Conservation (phyloP, 2,113 vertebrate species). For the Mormyrus iriodes region DNA sequence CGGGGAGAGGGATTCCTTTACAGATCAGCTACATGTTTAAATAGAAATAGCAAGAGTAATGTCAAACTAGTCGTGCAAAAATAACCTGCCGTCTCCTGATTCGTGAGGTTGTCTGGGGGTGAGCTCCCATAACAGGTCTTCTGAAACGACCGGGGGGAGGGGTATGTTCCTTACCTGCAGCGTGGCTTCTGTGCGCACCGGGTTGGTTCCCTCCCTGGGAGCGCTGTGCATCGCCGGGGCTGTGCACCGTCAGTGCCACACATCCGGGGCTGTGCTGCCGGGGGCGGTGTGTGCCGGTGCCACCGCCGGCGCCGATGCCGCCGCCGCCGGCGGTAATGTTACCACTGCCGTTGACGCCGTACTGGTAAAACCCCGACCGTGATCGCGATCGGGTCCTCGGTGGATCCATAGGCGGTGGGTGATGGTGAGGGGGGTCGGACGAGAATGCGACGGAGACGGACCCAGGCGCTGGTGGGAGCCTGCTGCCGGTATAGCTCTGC, state of each 20-base stretch:
- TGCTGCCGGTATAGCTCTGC: constrained; percentile 50
- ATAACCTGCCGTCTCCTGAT: not conserved
- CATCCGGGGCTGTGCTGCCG: constrained; percentile 52
- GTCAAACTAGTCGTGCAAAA: not conserved
- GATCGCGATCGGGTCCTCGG: constrained; percentile 70
- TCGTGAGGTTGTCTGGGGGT: not conserved
- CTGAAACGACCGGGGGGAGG: not conserved
- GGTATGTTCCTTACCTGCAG: constrained; percentile 50
- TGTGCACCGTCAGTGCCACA: constrained; percentile 50
- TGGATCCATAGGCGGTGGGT: constrained; percentile 62
- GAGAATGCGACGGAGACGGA: constrained; percentile 55
- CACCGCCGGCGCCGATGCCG: constrained; percentile 42
- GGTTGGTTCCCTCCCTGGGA: constrained; percentile 52
- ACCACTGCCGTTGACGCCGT: constrained; percentile 49
- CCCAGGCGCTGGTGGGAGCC: constrained; percentile 51
- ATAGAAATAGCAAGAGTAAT: not conserved
- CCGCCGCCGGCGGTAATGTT: constrained; percentile 44
- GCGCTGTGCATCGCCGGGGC: constrained; percentile 57
- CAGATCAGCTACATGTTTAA: constrained; percentile 1
- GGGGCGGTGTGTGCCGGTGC: not conserved
- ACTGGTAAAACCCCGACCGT: constrained; percentile 68
- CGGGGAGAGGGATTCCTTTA: not conserved
- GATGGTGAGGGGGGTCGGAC: constrained; percentile 50
- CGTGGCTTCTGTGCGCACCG: constrained; percentile 53
- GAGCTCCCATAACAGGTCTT: not conserved